Percentiles rank a stretch among this genome's conserved stretches.
phyloP scores from a whole-genome alignment of 1,140 invertebrate species.

The Neotoxoptera formosana region DNA sequence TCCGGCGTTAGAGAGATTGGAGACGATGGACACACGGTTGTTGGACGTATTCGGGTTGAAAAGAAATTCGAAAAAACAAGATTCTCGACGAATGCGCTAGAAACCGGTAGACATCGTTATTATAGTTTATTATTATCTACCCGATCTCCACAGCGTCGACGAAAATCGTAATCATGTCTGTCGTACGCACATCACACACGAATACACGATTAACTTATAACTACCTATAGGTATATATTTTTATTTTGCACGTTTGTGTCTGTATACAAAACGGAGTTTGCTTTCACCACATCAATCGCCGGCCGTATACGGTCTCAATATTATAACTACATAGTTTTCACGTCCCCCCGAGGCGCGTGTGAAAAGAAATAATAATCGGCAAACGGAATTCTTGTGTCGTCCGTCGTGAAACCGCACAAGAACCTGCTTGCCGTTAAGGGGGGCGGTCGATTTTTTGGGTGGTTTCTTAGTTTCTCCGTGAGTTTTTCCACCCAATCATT shows the following conservation, averaged over 20 bases:
- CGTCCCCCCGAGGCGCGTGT: neutral
- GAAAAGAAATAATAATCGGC: neutral
- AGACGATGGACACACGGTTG: neutral
- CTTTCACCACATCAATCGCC: slow-evolving; percentile 22
- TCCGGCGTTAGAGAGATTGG: neutral
- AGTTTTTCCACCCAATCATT: neutral
- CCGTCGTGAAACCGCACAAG: neutral
- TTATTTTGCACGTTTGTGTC: neutral
- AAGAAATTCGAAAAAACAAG: neutral
- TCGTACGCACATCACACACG: neutral
- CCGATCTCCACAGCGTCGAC: neutral
- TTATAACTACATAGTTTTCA: neutral
- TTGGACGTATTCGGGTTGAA: neutral
- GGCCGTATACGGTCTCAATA: slow-evolving; percentile 28
- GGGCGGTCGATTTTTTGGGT: too few relatives aligned
- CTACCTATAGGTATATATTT: too few relatives aligned
- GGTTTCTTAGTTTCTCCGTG: too few relatives aligned
- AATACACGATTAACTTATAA: neutral
- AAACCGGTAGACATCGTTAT: neutral
- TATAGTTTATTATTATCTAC: neutral
- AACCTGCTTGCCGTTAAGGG: neutral
- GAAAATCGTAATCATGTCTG: neutral
- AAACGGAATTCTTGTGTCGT: neutral
- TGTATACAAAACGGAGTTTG: neutral
- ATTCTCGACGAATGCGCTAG: neutral